Evolutionary conservation across 2,113 vertebrate species (phyloP), one percentile per base, ranked within the genome.

Genomic region (Hyperopisus bebe): DNA sequence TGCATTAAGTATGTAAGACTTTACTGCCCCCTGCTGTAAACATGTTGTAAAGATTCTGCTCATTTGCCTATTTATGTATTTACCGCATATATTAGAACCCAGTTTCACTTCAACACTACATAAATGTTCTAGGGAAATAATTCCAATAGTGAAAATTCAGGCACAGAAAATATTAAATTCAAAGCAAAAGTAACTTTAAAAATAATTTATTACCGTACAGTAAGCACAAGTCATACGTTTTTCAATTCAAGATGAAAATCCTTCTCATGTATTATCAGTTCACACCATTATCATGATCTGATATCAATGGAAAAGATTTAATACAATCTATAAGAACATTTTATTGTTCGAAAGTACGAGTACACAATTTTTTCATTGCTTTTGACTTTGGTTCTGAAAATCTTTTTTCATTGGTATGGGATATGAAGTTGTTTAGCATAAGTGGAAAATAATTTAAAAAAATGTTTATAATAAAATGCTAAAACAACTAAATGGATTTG

Each of bases 141-240:
- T 42, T 80, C 13, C 11, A 80, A 42, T 39, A 80, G 74, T 80
- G 74, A 19, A 80, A 42, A 80, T 80, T 42, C 17, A 42, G 74
- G 13, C 35, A 80, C 11, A 42, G 74, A 70, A 70, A 31, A 70
- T 31, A 70, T 70, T 31, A 31, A 70, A 66, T 66, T 66, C 24
- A 70, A 70, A 31, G 62, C 0, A 3, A 70, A 70, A 31, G 62
- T 10, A 70, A 70, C 27, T 62, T 91, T 87, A 74, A 55, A 77
- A 92, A 91, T 89, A 87, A 35, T 87, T 89, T 19, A 70, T 90
- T 87, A 70, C 66, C 39, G 50, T 88, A 86, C 51, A 77, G 86
- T 62, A 86, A 89, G 88, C 90, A 91, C 77, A 88, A 55, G 46
- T 39, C 48, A 31, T 39, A 83, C 46, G 19, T 90, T 44, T 82